Conservation (phyloP, 2,888 invertebrate species). For the Phymatocera aterrima region DNA sequence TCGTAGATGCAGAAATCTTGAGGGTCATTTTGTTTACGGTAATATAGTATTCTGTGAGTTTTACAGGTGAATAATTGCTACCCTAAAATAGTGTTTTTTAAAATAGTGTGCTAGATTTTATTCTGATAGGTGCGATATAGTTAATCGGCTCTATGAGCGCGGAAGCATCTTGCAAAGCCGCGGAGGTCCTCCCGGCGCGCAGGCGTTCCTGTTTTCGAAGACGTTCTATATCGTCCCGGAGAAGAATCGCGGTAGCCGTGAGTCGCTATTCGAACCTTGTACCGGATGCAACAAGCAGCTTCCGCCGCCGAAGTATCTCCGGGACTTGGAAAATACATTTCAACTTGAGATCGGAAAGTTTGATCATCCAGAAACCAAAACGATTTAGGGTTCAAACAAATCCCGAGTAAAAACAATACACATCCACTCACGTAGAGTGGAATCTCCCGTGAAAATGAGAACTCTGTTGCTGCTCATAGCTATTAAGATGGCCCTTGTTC, state of each 20-base stretch:
- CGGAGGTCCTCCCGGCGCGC: conserved; percentile 16
- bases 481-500: conserved; percentile 13
- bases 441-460: background rate
- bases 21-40: no score
- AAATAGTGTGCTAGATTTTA: no score
- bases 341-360: background rate
- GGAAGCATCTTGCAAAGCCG: background rate
- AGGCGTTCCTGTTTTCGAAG: conserved; percentile 17
- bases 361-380: background rate
- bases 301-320: background rate
- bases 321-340: background rate
- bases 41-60: no score
- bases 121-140: background rate
- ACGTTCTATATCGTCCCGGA: conserved; percentile 3
- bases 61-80: no score
- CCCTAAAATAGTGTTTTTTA: no score
- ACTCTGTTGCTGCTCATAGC: conserved; percentile 13
- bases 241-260: conserved; percentile 7
- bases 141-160: background rate
- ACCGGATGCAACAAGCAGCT: conserved; percentile 21
- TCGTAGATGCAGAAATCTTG: no score
- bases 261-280: conserved; percentile 34
- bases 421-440: background rate
- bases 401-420: background rate
- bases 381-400: background rate